These are phyloP conservation scores for Parnassius orleans DNA, from an alignment of 2,888 invertebrate genomes.

Conservation along the genomic window DNA sequence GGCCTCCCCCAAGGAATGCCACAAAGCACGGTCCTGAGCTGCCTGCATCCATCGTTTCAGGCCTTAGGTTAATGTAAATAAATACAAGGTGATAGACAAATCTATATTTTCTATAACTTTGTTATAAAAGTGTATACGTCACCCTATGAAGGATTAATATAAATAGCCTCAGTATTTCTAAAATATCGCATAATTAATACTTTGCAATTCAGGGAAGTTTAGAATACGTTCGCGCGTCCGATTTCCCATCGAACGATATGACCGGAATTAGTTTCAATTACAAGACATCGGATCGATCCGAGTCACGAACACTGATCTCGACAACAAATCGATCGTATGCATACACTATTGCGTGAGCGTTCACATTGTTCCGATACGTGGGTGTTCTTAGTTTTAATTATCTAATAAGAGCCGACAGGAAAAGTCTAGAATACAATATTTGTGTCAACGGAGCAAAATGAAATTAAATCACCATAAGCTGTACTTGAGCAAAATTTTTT, in stretches of 20 bases:
- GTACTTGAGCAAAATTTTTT: too few relatives aligned
- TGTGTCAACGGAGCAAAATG: conserved; percentile 20
- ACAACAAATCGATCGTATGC: conserved; percentile 34
- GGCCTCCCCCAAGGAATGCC: too few relatives aligned
- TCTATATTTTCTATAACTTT: too few relatives aligned
- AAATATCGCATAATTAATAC: too few relatives aligned
- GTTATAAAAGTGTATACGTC: too few relatives aligned
- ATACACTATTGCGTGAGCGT: conserved; percentile 41
- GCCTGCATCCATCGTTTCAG: too few relatives aligned
- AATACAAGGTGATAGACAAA: too few relatives aligned
- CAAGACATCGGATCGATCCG: conserved; percentile 32
- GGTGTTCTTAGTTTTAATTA: conserved; percentile 62
- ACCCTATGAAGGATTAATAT: too few relatives aligned
- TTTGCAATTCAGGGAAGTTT: background rate
- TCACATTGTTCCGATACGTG: conserved; percentile 53
- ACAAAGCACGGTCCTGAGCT: too few relatives aligned
- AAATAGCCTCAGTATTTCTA: too few relatives aligned
- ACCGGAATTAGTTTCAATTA: conserved; percentile 37
- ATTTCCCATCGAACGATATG: conserved; percentile 27
- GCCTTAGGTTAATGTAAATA: too few relatives aligned
- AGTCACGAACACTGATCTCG: conserved; percentile 35
- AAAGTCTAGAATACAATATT: conserved; percentile 54
- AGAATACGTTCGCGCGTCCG: conserved; percentile 6
- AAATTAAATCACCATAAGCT: background rate
- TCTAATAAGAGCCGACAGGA: conserved; percentile 56